phyloP scores from a whole-genome alignment of 1,140 invertebrate species.

The Drosophila grimshawi region DNA sequence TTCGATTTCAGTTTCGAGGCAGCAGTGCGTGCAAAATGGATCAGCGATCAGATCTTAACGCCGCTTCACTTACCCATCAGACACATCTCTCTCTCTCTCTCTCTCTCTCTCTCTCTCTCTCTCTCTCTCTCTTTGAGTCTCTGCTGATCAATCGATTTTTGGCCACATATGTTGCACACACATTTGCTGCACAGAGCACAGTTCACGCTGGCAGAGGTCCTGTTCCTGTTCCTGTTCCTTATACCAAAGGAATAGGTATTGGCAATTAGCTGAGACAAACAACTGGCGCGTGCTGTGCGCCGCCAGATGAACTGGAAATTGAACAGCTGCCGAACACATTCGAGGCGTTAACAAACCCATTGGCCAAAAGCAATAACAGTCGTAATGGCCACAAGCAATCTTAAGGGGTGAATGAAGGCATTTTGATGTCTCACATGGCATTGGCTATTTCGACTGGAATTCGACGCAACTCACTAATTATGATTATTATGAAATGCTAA shows the following conservation, averaged over 20 bases:
- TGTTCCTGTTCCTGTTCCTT: slow-evolving; percentile 4
- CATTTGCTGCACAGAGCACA: slow-evolving; percentile 42
- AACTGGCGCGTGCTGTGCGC: slow-evolving; percentile 73
- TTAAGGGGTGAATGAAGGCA: background rate
- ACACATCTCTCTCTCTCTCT: slow-evolving; percentile 14
- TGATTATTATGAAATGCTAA: too few species aligned
- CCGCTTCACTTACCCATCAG: slow-evolving; percentile 56
- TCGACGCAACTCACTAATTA: too few species aligned
- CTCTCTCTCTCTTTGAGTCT: background rate
- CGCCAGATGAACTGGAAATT: slow-evolving; percentile 20
- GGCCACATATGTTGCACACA: slow-evolving; percentile 46
- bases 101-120: slow-evolving; percentile 7
- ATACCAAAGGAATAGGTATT: slow-evolving; percentile 9
- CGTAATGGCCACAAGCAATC: background rate
- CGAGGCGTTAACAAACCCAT: slow-evolving; percentile 23
- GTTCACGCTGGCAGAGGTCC: background rate
- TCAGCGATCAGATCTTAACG: slow-evolving; percentile 61
- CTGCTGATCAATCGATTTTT: slow-evolving; percentile 43
- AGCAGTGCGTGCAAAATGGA: slow-evolving; percentile 77
- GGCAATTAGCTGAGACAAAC: slow-evolving; percentile 45
- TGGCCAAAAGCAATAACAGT: background rate
- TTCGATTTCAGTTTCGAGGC: slow-evolving; percentile 68
- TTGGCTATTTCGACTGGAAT: too few species aligned
- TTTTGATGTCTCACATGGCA: too few species aligned
- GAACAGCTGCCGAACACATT: slow-evolving; percentile 63